These are phyloP conservation scores for Saxidomus purpurata DNA, from an alignment of 1,140 invertebrate genomes.

Conservation along the genomic window DNA sequence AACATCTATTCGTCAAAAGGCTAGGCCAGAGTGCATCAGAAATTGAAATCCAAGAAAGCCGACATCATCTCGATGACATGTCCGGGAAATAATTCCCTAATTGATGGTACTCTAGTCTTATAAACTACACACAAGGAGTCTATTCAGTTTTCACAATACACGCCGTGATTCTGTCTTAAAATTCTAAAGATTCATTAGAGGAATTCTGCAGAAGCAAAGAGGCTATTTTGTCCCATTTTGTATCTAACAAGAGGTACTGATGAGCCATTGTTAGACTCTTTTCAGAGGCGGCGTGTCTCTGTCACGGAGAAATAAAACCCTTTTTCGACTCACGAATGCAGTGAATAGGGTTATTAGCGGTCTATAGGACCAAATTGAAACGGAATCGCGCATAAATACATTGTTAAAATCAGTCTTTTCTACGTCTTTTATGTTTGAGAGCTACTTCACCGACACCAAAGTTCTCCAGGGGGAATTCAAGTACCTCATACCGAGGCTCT, in stretches of 20 bases:
- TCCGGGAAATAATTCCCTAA: constrained; percentile 56
- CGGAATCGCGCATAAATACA: constrained; percentile 57
- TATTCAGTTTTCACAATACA: constrained; percentile 54
- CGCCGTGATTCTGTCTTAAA: constrained; percentile 60
- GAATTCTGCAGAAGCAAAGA: constrained; percentile 44
- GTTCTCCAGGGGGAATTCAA: background rate
- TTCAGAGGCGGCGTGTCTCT: constrained; percentile 42
- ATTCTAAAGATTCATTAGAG: constrained; percentile 66
- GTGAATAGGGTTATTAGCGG: constrained; percentile 63
- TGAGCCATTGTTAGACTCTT: constrained; percentile 59
- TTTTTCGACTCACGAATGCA: constrained; percentile 50
- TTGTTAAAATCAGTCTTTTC: constrained; percentile 63
- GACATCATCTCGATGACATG: background rate
- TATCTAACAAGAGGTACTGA: constrained; percentile 57
- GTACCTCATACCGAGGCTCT: constrained; percentile 42
- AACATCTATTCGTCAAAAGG: background rate
- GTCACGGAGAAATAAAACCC: constrained; percentile 58
- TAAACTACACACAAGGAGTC: constrained; percentile 18
- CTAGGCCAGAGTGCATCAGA: background rate
- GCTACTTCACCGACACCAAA: constrained; percentile 37
- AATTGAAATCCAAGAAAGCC: background rate
- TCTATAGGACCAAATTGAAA: constrained; percentile 65
- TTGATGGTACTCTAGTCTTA: constrained; percentile 42
- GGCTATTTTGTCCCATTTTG: constrained; percentile 64
- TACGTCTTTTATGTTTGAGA: constrained; percentile 41